Evolutionary conservation across 1,140 invertebrate genomes (phyloP), one percentile per base, ranked within the genome.

Genomic region (Diploscapter pachys): DNA sequence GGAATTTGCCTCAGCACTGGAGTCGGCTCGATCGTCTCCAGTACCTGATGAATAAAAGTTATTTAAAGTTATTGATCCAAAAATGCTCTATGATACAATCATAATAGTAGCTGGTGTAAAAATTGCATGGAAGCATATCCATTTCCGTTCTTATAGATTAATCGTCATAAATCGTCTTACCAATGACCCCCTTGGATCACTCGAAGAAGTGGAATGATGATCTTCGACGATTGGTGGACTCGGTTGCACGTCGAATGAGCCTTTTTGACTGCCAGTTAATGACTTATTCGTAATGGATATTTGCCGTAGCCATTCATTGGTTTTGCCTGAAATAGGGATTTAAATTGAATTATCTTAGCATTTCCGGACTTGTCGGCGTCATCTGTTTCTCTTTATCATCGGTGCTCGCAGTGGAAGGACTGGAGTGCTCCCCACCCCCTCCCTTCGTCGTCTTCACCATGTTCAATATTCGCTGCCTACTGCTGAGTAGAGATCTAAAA

Each of bases 311-410:
- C 73, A 74, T 5, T 74, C 73, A n/a, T 5, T 74, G 0, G 73
- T 74, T 54, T 74, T 74, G 4, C 63, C 63, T 65, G 51, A 9
- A 65, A 65, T 31, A 0, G 31, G 31, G 31, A 1, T 31, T 65
- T 65, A 8, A 13, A 13, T 31, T 31, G 8, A 49, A 8, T 9
- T 9, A 31, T 13, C 31, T 6, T 13, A 31, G 31, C 13, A 9
- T 9, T 6, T 9, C 1, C 63, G 9, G 8, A 68, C 63, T 74
- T 0, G 64, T 74, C 9, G 73, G 66, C 1, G 73, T 74, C 73
- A 74, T 3, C 57, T 74, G 73, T 56, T 74, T 74, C 49, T 74
- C 73, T 9, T 74, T 74, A 31, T 74, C 73, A 69, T 78, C 71
- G 0, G 71, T 78, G 59, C 72, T 73, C 4, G 71, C 76, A 59